Evolutionary conservation across 2,113 vertebrate genomes (phyloP), one percentile per base, ranked within the genome.

Genomic region (Scalopus aquaticus): DNA sequence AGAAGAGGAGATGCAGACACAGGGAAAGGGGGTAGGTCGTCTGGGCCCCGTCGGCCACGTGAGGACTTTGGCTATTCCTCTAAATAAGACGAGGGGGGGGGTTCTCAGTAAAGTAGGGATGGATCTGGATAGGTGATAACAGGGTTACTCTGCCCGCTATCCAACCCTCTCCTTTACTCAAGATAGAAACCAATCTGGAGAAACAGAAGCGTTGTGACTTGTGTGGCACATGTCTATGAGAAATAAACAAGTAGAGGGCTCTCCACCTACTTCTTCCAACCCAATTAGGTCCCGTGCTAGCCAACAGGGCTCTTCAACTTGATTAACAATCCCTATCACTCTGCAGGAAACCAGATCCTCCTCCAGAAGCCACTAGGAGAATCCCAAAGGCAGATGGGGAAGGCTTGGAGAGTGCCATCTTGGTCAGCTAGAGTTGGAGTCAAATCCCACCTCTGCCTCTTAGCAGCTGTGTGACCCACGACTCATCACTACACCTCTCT

Each of bases 241-340:
- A 90, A 90, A 86, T 42, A 35, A 95, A 77, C 24, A 37, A 84
- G 67, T n/a, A 80, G 51, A 58, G 60, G 74, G 58, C 22, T 74
- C 74, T 80, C 9, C 49, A 80, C n/a, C 22, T 0, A 15, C 39
- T 80, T 90, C 65, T 73, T 74, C 80, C 67, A 74, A n/a, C 28
- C 12, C 56, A 42, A 19, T 30, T n/a, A 35, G 58, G 80, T 22
- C 28, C 74, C 39, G 6, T 9, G 49, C 30, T 16, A 58, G 46
- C 39, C 67, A 49, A 46, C 58, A 22, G 17, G 39, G 42, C 39
- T 90, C 42, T 80, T 56, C 4, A 19, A 76, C n/a, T 22, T 1
- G 22, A 80, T 30, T 15, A 35, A 67, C n/a, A 46, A 74, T 35
- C 58, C 37, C 49, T 30, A 51, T 42, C 39, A 26, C 22, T 0